phyloP scores from a whole-genome alignment of 2,888 invertebrate genomes.

The Notocelia uddmanniana region DNA sequence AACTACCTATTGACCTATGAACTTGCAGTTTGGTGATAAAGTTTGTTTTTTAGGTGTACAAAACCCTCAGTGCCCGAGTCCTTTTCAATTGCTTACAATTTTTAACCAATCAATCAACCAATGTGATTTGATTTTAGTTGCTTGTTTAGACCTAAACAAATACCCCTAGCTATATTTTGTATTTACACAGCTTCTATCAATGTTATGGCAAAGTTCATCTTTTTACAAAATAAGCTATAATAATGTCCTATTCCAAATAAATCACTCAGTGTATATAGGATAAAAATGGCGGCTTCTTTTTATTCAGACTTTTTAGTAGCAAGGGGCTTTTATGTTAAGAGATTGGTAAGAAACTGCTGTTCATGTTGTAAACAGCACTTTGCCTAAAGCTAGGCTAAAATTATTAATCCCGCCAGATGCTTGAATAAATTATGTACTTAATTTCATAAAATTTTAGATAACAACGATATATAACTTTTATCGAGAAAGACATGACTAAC shows the following conservation, averaged over 20 bases:
- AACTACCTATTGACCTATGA: too few species aligned
- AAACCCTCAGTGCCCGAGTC: too few species aligned
- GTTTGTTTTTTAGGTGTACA: too few species aligned
- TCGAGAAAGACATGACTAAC: too few species aligned
- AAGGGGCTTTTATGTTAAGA: constrained; percentile 9
- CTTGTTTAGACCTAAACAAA: not conserved
- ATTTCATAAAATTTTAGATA: too few species aligned
- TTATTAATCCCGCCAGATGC: too few species aligned
- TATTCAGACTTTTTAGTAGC: not conserved
- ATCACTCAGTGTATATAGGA: not conserved
- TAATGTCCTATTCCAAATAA: constrained; percentile 15
- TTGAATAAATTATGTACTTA: too few species aligned
- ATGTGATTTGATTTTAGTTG: too few species aligned
- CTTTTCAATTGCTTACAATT: too few species aligned
- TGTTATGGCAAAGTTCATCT: not conserved
- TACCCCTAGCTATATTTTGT: not conserved
- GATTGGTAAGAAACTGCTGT: not conserved
- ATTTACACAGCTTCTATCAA: constrained; percentile 2
- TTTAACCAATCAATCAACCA: too few species aligned
- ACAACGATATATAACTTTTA: too few species aligned
- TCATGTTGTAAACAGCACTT: constrained; percentile 6
- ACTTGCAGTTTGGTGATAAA: too few species aligned
- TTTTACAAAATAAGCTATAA: not conserved
- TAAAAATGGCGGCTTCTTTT: not conserved
- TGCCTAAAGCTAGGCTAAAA: not conserved